A percentile compares a stretch with the other conserved stretches of the same genome.
Evolutionary conservation across 2,113 vertebrate species (phyloP).

Genomic region (Helogale parvula): DNA sequence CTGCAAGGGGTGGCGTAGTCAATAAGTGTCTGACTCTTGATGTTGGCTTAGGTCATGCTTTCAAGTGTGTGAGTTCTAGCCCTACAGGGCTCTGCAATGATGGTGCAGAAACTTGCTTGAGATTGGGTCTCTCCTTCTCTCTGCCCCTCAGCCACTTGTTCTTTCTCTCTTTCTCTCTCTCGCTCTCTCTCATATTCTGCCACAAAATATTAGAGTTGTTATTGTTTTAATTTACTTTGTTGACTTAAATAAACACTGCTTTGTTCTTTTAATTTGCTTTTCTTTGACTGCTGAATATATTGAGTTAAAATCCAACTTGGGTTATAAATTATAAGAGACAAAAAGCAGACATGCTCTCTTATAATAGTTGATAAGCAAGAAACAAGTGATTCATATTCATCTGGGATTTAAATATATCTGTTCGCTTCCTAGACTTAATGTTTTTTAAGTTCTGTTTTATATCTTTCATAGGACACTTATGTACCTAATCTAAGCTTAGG

Average conservation of each 20-base stretch:
- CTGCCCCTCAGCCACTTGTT: too few species aligned
- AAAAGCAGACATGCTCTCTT: background rate
- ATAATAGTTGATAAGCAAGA: background rate
- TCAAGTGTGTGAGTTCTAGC: too few species aligned
- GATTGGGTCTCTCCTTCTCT: too few species aligned
- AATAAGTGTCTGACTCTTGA: too few species aligned
- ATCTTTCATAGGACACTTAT: background rate
- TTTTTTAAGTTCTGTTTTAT: background rate
- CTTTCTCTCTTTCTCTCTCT: too few species aligned
- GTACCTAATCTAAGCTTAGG: background rate
- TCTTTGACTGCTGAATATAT: background rate
- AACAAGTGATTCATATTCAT: background rate
- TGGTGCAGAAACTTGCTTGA: too few species aligned
- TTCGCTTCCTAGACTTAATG: background rate
- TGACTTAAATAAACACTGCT: background rate
- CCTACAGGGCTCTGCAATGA: too few species aligned
- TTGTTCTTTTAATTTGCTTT: background rate
- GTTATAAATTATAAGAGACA: background rate
- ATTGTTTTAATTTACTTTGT: background rate
- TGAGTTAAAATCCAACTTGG: background rate
- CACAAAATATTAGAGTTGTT: background rate
- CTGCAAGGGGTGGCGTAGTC: too few species aligned
- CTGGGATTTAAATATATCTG: background rate
- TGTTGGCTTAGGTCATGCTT: too few species aligned
- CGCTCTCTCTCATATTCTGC: background rate